Base-by-base conservation (phyloP, 2,888 invertebrate species). In the Cantharis lateralis region DNA sequence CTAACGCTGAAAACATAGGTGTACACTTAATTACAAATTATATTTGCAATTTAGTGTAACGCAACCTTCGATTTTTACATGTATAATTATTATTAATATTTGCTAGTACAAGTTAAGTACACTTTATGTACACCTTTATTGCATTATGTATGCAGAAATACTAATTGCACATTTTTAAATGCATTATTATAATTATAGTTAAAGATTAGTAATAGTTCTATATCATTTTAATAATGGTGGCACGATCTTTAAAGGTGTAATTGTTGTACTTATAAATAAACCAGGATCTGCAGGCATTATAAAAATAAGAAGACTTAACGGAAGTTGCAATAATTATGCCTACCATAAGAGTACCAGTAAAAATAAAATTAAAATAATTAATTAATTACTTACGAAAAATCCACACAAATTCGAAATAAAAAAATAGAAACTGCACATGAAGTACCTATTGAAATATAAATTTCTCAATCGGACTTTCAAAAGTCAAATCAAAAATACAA, bases 31-130 rank as follows among this genome's bases (percentile, higher is more conserved):
- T 74, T 77, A 73, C 77, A 70, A 73, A 74, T 71, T 62, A 75
- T 75, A 75, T 75, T 77, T 70, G 68, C 73, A 77, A 77, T 77
- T 77, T 77, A 77, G 72, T 71, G 74, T 73, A 70, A 32, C 63
- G 74, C 75, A 71, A 66, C 77, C 77, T 77, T 77, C 73, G 71
- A 77, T 74, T 77, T 77, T 77, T 77, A 69, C 68, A 15, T 48
- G 15, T 15, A 11, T 62, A 74, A 63, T 68, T 61, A 69, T 73
- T 68, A 69, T 74, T 69, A 74, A 70, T 74, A 66, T 63, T 28
- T 64, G 64, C 68, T 69, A 48, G 48, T 63, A 74, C 61, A 66
- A 64, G 64, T 74, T 70, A 74, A 69, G 74, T 70, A 64, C 64
- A 70, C 32, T 63, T 63, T 70, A 26, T 48, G 61, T 26, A 72